A percentile compares a stretch with the other conserved stretches of the same genome.
Evolutionary conservation across 2,113 vertebrate genomes (phyloP).

Genomic region (Seriola quinqueradiata): DNA sequence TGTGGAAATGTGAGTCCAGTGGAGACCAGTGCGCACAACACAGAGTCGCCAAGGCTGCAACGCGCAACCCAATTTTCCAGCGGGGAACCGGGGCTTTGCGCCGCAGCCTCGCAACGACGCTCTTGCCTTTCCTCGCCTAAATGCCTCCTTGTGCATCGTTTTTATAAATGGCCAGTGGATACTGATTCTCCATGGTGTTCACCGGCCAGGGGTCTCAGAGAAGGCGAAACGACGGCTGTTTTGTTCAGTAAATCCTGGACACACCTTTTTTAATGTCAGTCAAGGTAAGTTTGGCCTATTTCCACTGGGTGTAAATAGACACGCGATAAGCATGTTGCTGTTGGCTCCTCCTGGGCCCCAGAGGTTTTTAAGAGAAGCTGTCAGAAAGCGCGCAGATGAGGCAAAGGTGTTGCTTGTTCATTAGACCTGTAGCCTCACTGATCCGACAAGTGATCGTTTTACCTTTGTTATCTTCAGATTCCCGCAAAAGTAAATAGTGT

Average conservation of each 20-base stretch:
- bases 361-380: conserved; percentile 9
- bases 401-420: conserved; percentile 26
- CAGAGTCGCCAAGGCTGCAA: conserved; percentile 73
- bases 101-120: conserved; percentile 54
- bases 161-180: conserved; percentile 62
- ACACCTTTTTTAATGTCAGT: conserved; percentile 83
- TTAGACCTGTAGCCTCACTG: conserved; percentile 50
- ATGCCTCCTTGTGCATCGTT: conserved; percentile 54
- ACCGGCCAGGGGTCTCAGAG: conserved; percentile 60
- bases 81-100: conserved; percentile 50
- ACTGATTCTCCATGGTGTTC: conserved; percentile 65
- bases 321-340: not conserved
- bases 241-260: conserved; percentile 70
- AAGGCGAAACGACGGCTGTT: conserved; percentile 52
- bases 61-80: conserved; percentile 50
- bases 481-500: not conserved
- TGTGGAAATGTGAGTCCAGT: conserved; percentile 72
- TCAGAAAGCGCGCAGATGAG: conserved; percentile 9
- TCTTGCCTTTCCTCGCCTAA: conserved; percentile 37
- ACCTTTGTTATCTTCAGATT: not conserved
- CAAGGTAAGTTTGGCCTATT: conserved; percentile 80
- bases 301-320: conserved; percentile 6
- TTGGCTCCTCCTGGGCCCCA: not conserved
- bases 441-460: conserved; percentile 24
- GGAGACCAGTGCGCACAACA: conserved; percentile 62